Percentiles rank a stretch among this genome's conserved stretches.
Conservation (phyloP, 2,888 invertebrate species). For the Caenorhabditis wallacei region DNA sequence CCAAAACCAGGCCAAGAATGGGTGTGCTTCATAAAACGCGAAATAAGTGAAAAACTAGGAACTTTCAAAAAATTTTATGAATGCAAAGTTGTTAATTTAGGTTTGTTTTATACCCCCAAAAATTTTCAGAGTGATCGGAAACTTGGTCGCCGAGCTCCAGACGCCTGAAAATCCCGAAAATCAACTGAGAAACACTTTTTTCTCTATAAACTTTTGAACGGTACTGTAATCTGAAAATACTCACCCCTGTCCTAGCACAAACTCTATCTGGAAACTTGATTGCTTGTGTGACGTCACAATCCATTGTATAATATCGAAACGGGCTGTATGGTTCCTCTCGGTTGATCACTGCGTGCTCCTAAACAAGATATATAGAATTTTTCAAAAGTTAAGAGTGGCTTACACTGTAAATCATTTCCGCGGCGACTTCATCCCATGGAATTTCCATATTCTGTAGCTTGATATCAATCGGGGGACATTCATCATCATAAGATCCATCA, state of each 20-base stretch:
- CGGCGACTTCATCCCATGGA: background rate
- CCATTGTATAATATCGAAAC: constrained; percentile 43
- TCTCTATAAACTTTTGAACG: too few relatives aligned
- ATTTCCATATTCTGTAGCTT: constrained; percentile 29
- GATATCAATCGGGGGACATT: constrained; percentile 41
- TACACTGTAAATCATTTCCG: background rate
- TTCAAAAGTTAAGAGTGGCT: background rate
- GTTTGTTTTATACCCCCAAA: too few relatives aligned
- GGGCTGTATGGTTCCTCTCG: constrained; percentile 21
- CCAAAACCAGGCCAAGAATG: too few relatives aligned
- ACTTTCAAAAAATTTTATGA: too few relatives aligned
- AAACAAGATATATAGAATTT: background rate
- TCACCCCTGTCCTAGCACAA: constrained; percentile 56
- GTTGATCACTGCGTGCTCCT: constrained; percentile 43
- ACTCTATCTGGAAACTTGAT: constrained; percentile 38
- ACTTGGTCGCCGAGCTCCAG: too few relatives aligned
- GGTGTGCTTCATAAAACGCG: too few relatives aligned
- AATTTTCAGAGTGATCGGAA: too few relatives aligned
- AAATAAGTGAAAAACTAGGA: too few relatives aligned
- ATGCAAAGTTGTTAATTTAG: too few relatives aligned
- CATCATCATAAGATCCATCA: constrained; percentile 33
- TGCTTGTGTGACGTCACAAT: constrained; percentile 33
- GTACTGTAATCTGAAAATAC: too few relatives aligned
- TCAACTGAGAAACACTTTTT: too few relatives aligned
- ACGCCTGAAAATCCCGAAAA: too few relatives aligned